These are phyloP conservation scores for Akabosia matsudoensis DNA, from an alignment of 1,140 invertebrate genomes.

Conservation along the genomic window DNA sequence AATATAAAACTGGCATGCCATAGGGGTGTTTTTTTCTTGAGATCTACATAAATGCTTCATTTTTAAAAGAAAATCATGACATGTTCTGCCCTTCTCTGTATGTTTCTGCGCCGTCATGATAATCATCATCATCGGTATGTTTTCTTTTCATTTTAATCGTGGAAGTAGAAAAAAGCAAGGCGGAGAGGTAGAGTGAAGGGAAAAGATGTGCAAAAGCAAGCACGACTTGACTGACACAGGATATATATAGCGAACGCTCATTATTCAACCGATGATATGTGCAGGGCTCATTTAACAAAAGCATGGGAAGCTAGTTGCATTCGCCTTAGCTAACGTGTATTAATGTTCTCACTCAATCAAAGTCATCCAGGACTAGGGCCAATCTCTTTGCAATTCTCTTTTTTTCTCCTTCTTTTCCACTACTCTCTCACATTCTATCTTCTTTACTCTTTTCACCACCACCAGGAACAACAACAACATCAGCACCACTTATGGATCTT, in stretches of 20 bases:
- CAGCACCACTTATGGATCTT: conserved; percentile 23
- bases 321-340: conserved; percentile 47
- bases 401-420: conserved; percentile 42
- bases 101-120: neutral
- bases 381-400: conserved; percentile 24
- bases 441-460: conserved; percentile 43
- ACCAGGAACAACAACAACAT: conserved; percentile 29
- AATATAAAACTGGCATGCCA: too few relatives aligned
- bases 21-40: too few relatives aligned
- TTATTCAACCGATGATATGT: conserved; percentile 48
- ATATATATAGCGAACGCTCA: conserved; percentile 44
- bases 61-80: neutral
- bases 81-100: neutral
- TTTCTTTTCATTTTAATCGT: conserved; percentile 13
- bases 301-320: conserved; percentile 46
- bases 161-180: conserved; percentile 2
- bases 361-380: conserved; percentile 39
- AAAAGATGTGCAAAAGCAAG: conserved; percentile 23
- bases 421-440: conserved; percentile 1
- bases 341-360: conserved; percentile 45
- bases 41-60: neutral
- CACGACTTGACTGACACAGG: conserved; percentile 43
- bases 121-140: neutral
- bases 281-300: conserved; percentile 48
- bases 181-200: neutral